These are phyloP conservation scores for Baccha elongata DNA, from an alignment of 2,888 invertebrate genomes.

Conservation along the genomic window DNA sequence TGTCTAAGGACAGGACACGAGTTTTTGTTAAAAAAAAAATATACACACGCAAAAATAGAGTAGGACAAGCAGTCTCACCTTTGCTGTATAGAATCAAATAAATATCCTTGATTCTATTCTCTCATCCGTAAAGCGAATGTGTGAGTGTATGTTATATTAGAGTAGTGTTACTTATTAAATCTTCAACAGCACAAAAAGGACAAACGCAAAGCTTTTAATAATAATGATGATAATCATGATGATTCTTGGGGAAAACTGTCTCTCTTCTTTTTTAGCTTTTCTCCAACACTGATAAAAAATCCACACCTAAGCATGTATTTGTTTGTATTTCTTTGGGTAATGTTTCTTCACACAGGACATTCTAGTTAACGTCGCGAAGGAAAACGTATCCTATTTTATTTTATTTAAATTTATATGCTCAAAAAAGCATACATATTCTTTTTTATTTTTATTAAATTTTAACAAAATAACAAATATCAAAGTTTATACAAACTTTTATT, in stretches of 20 bases:
- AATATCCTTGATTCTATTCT: conserved; percentile 44
- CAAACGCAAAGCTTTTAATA: conserved; percentile 49
- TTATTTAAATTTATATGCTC: conserved; percentile 61
- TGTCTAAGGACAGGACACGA: conserved; percentile 23
- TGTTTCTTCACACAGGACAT: conserved; percentile 53
- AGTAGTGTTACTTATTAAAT: conserved; percentile 40
- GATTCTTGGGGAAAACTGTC: conserved; percentile 42
- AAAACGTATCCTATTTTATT: conserved; percentile 68
- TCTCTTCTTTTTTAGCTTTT: conserved; percentile 36
- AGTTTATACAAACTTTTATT: not conserved
- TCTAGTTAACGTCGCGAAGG: conserved; percentile 67
- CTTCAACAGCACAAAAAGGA: conserved; percentile 33
- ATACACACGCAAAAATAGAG: conserved; percentile 15
- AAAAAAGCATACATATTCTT: conserved; percentile 59
- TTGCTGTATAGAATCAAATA: not conserved
- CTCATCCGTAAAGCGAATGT: not conserved
- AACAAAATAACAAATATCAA: not conserved
- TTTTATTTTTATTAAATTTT: conserved; percentile 33
- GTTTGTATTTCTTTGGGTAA: conserved; percentile 59
- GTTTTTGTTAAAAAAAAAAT: conserved; percentile 4
- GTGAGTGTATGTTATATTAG: conserved; percentile 4
- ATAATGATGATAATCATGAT: conserved; percentile 29
- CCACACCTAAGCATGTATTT: conserved; percentile 23
- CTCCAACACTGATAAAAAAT: not conserved
- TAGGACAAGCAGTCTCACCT: conserved; percentile 11